phyloP scores from a whole-genome alignment of 2,113 vertebrate genomes.

The Labeo rohita region DNA sequence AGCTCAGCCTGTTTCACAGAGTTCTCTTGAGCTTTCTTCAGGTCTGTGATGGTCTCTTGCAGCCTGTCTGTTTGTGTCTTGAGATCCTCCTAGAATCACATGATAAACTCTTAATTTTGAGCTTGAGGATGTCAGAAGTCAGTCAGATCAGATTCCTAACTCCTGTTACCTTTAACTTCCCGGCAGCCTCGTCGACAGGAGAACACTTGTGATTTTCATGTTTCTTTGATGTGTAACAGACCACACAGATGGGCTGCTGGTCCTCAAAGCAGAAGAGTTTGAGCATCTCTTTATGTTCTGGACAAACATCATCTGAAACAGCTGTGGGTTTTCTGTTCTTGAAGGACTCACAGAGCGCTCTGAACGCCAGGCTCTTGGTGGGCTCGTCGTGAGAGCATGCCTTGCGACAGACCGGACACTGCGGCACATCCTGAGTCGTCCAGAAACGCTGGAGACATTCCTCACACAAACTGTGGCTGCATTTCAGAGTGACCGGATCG shows the following conservation, averaged over 20 bases:
- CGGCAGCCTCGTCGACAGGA: slow-evolving; percentile 43
- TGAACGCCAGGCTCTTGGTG: slow-evolving; percentile 45
- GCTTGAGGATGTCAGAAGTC: not conserved
- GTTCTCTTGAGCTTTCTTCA: not conserved
- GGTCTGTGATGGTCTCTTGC: not conserved
- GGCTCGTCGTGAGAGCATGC: slow-evolving; percentile 32
- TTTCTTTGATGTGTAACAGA: slow-evolving; percentile 51
- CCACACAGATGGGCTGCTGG: slow-evolving; percentile 49
- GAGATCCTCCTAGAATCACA: slow-evolving; percentile 21
- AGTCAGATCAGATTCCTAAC: not conserved
- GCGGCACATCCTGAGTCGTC: not conserved
- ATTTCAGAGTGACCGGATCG: slow-evolving; percentile 31
- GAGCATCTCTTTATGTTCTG: slow-evolving; percentile 33
- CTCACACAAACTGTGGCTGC: slow-evolving; percentile 47
- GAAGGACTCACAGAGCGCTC: slow-evolving; percentile 45
- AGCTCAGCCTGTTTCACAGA: slow-evolving; percentile 1
- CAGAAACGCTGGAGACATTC: slow-evolving; percentile 40
- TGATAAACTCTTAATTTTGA: not conserved
- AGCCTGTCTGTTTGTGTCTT: not conserved
- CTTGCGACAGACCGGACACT: slow-evolving; percentile 42
- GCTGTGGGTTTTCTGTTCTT: not conserved
- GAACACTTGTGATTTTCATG: slow-evolving; percentile 48
- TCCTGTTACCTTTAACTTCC: slow-evolving; percentile 39
- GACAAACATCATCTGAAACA: slow-evolving; percentile 19
- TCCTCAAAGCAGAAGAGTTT: slow-evolving; percentile 56